phyloP scores from a whole-genome alignment of 2,113 vertebrate genomes.

The Nicator chloris region DNA sequence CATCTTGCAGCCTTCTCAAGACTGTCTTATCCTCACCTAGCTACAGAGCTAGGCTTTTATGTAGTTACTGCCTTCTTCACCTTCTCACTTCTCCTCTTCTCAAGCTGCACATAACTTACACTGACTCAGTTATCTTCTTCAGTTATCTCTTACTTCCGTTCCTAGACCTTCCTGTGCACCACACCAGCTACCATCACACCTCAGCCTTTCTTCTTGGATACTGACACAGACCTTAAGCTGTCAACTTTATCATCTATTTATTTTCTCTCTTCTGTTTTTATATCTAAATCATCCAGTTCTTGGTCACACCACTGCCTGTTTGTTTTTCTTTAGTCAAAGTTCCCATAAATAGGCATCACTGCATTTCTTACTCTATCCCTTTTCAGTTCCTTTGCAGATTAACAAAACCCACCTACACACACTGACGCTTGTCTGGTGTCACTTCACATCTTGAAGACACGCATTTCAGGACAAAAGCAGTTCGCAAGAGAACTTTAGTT shows the following conservation, averaged over 20 bases:
- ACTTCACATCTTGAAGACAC: background rate
- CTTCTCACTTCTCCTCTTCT: background rate
- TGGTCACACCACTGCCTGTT: background rate
- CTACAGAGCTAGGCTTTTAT: background rate
- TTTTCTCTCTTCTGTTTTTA: background rate
- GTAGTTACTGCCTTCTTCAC: background rate
- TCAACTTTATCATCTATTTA: background rate
- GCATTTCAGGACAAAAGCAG: background rate
- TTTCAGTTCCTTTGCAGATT: background rate
- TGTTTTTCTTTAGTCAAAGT: background rate
- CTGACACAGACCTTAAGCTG: background rate
- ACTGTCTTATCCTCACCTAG: background rate
- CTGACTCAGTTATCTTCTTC: background rate
- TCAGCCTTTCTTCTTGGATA: background rate
- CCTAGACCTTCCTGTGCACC: background rate
- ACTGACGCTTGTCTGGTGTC: fast-evolving
- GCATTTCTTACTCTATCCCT: background rate
- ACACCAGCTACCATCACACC: background rate
- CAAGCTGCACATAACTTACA: background rate
- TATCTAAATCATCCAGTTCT: background rate
- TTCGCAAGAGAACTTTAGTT: background rate
- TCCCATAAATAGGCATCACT: background rate
- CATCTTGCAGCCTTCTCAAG: background rate
- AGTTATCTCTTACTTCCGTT: background rate
- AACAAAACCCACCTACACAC: background rate